These are phyloP conservation scores for Anoplopoma fimbria DNA, from an alignment of 2,113 vertebrate genomes.

Conservation along the genomic window DNA sequence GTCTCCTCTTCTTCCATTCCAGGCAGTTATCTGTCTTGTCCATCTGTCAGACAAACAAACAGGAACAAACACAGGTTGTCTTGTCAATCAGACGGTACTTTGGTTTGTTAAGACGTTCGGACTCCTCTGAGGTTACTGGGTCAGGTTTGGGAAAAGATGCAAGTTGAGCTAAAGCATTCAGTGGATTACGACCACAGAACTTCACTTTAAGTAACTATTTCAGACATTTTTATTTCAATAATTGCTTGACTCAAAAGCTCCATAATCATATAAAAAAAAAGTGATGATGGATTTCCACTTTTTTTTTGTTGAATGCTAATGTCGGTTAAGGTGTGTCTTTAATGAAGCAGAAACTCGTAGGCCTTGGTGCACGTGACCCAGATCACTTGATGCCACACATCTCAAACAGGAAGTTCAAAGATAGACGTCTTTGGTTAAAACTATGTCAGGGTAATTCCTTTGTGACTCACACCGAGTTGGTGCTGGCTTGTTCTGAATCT, in stretches of 20 bases:
- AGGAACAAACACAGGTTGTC: background rate
- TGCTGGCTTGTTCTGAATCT: conserved; percentile 55
- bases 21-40: conserved; percentile 11
- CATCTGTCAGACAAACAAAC: conserved; percentile 16
- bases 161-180: background rate
- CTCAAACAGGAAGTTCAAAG: conserved; percentile 57
- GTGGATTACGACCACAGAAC: background rate
- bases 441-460: conserved; percentile 74
- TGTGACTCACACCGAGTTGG: conserved; percentile 67
- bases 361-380: conserved; percentile 56
- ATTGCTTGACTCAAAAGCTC: background rate
- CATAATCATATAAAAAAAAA: background rate
- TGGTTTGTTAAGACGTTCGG: conserved; percentile 5
- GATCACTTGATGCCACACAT: conserved; percentile 49
- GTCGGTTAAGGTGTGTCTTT: conserved; percentile 33
- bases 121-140: background rate
- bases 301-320: conserved; percentile 19
- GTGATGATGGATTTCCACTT: conserved; percentile 14
- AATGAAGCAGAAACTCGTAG: conserved; percentile 11
- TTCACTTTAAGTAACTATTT: background rate
- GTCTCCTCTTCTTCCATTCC: background rate
- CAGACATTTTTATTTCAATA: background rate
- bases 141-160: background rate
- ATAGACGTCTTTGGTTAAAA: conserved; percentile 62
- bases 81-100: conserved; percentile 17